Base-by-base conservation (phyloP, 2,888 invertebrate species). In the Germaria angustata region DNA sequence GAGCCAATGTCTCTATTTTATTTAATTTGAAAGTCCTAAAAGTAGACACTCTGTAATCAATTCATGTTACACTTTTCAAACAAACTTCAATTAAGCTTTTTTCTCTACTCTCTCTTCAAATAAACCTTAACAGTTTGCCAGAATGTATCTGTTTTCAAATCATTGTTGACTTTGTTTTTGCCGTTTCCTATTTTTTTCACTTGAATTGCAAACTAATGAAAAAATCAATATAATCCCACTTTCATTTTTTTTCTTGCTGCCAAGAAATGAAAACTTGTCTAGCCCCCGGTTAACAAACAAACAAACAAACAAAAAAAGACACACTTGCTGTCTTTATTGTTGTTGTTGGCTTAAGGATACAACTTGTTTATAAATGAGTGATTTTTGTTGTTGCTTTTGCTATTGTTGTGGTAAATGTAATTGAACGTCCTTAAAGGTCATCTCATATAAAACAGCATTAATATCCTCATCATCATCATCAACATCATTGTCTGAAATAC, bases 401-500 rank as follows among this genome's bases (percentile, higher is more conserved):
- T 72, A 66, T 39, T 65, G 22, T 65, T 68, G 5, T 46, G 34
- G 61, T 69, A 49, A 83, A 76, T 76, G 85, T 81, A 85, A 84
- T 86, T 84, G 86, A 86, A 86, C 86, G 86, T 86, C 86, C 86
- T 86, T 86, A 86, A 86, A 86, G 86, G 86, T 86, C 86, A 86
- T 86, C 65, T 61, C 44, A 41, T 61, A 61, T 73, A 20, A 39
- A 57, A 46, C 55, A 61, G 17, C 72, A 81, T 13, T 59, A 44
- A 20, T 34, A 44, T 15, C 34, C 51, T 17, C 72, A 68, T 3
- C 39, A 61, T n/a, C 32, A 46, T 53, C 22, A 32, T 39, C 39
- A 46, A 24, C 66, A 73, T 51, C 46, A 68, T 34, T 49, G 59
- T 24, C 51, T n/a, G 5, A 28, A 66, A 34, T 46, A 57, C 2